These are phyloP conservation scores for Sinella curviseta DNA, from an alignment of 1,140 invertebrate species.

Conservation along the genomic window DNA sequence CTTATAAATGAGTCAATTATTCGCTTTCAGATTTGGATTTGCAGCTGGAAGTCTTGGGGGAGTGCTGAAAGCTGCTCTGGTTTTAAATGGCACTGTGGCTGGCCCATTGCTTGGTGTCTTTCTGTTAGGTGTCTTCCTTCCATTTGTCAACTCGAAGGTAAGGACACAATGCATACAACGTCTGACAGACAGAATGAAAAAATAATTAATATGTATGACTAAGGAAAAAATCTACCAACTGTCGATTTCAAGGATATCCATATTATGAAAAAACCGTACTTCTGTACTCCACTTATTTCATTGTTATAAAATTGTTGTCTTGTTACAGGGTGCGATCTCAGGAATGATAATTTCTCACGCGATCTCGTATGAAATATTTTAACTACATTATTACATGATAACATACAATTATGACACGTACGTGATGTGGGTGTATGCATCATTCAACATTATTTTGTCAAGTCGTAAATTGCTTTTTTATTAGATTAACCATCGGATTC, in stretches of 20 bases:
- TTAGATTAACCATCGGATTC: conserved; percentile 14
- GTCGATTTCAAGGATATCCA: neutral
- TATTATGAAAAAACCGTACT: neutral
- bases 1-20: neutral
- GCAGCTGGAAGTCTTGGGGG: conserved; percentile 39
- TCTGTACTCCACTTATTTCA: too few species aligned
- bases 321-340: conserved; percentile 28
- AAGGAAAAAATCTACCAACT: neutral
- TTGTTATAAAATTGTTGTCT: too few species aligned
- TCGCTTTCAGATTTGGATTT: conserved; percentile 38
- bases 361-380: neutral
- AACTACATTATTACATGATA: too few species aligned
- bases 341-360: conserved; percentile 25
- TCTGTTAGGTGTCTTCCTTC: conserved; percentile 43
- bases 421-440: too few species aligned
- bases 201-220: too few species aligned
- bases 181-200: neutral
- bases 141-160: conserved; percentile 48
- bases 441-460: too few species aligned
- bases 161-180: too few species aligned
- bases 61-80: conserved; percentile 39
- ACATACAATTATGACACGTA: too few species aligned
- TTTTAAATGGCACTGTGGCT: conserved; percentile 45
- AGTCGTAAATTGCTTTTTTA: neutral
- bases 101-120: conserved; percentile 48